Evolutionary conservation across 1,140 invertebrate genomes (phyloP), one percentile per base, ranked within the genome.

Genomic region (Drosophila ironensis): DNA sequence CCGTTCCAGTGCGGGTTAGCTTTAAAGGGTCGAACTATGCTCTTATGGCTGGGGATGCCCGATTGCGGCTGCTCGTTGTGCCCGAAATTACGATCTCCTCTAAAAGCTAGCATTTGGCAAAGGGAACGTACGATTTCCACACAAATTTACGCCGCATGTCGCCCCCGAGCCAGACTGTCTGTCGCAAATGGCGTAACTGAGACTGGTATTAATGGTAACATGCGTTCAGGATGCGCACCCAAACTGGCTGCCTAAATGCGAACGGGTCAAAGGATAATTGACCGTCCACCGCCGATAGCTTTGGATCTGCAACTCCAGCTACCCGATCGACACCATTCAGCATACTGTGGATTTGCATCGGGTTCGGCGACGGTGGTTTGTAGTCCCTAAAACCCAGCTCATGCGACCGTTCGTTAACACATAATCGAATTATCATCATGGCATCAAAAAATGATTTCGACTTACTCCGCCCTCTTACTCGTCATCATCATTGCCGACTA

Each of bases 381-480:
- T 45, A 35, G 40, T 40, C 22, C 16, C 30, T 22, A 7, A 60
- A 41, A 48, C 30, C 40, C 52, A 11, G 38, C 33, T 25, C 42
- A 19, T 28, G 54, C 27, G 66, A 12, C 40, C 48, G 61, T 61
- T 77, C 45, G 60, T 48, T 67, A 57, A 68, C 56, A 56, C 54
- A 73, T 87, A 86, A 87, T 86, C 80, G 80, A 86, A 86, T 86
- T 87, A 86, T 86, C 75, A 86, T 86, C 80, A 68, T 87, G 80
- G 81, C 80, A 69, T 86, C 80, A 86, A 87, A 75, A 86, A 86
- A 80, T 86, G 80, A 86, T 86, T 87, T 87, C 67, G 75, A 75
- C 71, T 80, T 86, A 60, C 66, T 64, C 60, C 48, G 40, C 41
- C 25, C 50, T 63, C 28, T 25, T 33, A 40, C 50, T 42, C 30